phyloP scores from a whole-genome alignment of 2,888 invertebrate species.

The Cataglyphis livida region DNA sequence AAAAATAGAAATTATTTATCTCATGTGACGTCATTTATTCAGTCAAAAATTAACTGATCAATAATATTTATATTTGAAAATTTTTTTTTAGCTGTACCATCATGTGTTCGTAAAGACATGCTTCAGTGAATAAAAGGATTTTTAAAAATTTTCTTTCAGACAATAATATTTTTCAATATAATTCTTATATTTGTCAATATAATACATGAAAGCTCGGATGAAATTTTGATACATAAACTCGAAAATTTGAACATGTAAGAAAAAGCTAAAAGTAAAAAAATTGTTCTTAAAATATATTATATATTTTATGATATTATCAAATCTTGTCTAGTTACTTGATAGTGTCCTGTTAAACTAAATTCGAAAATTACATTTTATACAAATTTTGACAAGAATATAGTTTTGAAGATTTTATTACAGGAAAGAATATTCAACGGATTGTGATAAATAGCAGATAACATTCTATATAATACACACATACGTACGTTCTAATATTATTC shows the following conservation, averaged over 20 bases:
- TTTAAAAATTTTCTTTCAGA: neutral
- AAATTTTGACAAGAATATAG: neutral
- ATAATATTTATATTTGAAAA: neutral
- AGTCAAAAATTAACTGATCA: neutral
- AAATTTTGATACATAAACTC: neutral
- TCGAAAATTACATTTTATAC: neutral
- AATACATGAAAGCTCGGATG: neutral
- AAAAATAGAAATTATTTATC: neutral
- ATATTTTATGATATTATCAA: neutral
- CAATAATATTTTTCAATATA: too few relatives aligned
- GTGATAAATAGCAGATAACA: neutral
- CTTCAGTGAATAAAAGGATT: neutral
- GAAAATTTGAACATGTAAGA: neutral
- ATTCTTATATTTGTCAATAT: neutral
- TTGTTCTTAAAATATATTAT: neutral
- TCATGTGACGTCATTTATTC: neutral
- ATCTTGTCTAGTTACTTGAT: neutral
- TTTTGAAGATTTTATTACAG: neutral
- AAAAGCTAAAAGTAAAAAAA: neutral
- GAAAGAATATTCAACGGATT: neutral
- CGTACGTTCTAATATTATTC: neutral
- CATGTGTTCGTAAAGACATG: neutral
- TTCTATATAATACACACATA: neutral
- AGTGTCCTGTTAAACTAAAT: neutral
- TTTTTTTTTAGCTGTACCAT: neutral